Base-by-base conservation (phyloP, 2,888 invertebrate genomes). In the Agrotis segetum region DNA sequence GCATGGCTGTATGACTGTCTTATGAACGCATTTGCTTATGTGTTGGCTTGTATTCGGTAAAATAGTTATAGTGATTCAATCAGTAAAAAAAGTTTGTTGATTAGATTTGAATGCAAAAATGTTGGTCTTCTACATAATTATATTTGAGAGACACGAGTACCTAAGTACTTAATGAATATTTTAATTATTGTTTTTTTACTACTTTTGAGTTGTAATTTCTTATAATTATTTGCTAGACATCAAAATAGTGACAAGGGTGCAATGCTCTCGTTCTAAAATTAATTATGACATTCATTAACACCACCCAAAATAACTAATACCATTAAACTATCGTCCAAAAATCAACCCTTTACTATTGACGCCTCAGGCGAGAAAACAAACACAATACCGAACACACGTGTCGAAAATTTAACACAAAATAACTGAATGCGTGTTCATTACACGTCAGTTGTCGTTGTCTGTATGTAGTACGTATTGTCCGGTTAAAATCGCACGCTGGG, bases 381-480 rank as follows among this genome's bases (percentile, higher is more conserved):
- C 52, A 79, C 71, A 84, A 83, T 85, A 78, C 77, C 40, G 16
- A 44, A 80, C 62, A 83, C 92, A 85, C 92, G 91, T 89, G 92
- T 89, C 89, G 75, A 79, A 85, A 89, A 89, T 88, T 87, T 85
- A 82, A 87, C 86, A 88, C 87, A 87, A 83, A 86, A 85, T 85
- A 85, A 78, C 85, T 77, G 84, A 82, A 85, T 86, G 81, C 85
- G 88, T 91, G 92, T 88, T 93, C 93, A 92, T 92, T 93, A 91
- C 91, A 91, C 86, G 77, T 75, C 74, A 67, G 67, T 72, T 68
- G 65, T 40, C 59, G 77, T 85, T 85, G 84, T 84, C 87, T 81
- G 62, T 72, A 34, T 67, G 53, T 74, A 62, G 67, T 59, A 40
- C 9, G 73, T 62, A 73, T 82, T 85, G 85, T 77, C 81, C 84